These are phyloP conservation scores for Anoura caudifer DNA, from an alignment of 2,113 vertebrate genomes.

Conservation along the genomic window DNA sequence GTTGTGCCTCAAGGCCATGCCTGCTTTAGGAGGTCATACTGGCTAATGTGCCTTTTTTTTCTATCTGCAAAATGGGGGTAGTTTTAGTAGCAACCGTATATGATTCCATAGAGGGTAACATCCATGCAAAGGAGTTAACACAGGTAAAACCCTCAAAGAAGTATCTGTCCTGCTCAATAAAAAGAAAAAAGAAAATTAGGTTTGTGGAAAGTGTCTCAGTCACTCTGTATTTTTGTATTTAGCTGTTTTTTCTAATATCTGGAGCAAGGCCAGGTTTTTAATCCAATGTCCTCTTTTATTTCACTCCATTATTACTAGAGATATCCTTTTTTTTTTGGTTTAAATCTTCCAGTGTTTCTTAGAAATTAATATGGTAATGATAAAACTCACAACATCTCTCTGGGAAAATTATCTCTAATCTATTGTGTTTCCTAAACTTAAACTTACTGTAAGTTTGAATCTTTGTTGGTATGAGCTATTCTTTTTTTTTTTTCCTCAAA, in stretches of 20 bases:
- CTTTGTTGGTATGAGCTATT: neutral
- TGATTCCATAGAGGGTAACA: neutral
- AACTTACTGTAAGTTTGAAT: neutral
- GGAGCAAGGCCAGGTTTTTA: neutral
- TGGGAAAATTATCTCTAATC: neutral
- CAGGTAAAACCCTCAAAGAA: neutral
- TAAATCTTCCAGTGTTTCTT: neutral
- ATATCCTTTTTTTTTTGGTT: neutral
- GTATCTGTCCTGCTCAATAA: neutral
- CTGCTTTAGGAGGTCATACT: neutral
- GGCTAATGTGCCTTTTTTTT: neutral
- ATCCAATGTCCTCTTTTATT: neutral
- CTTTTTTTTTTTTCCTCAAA: neutral
- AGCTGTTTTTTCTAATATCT: neutral
- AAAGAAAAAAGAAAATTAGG: neutral
- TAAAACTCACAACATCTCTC: neutral
- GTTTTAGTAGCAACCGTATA: neutral
- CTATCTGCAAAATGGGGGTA: neutral
- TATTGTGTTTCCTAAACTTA: neutral
- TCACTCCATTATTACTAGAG: neutral
- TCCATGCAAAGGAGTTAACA: neutral
- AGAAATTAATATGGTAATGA: neutral
- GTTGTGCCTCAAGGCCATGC: neutral
- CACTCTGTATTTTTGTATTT: neutral
- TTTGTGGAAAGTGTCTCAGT: neutral